phyloP scores from a whole-genome alignment of 2,113 vertebrate genomes.

The Callopanchax toddi region DNA sequence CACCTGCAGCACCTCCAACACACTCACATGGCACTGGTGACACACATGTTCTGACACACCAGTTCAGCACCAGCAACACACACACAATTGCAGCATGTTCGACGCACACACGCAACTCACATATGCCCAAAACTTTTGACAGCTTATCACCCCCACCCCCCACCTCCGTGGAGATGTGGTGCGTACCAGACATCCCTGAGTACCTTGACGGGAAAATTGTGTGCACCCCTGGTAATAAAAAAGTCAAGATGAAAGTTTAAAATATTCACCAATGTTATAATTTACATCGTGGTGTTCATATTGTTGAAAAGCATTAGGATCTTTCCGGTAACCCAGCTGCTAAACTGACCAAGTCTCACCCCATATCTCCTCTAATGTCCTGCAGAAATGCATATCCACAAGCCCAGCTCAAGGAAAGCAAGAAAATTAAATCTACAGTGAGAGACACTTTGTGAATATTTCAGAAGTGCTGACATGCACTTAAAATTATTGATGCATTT shows the following conservation, averaged over 20 bases:
- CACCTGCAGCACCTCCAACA: too few species aligned
- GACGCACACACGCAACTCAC: too few species aligned
- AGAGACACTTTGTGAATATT: conserved; percentile 55
- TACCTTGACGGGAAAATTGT: too few species aligned
- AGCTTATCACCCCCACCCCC: too few species aligned
- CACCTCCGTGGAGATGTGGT: too few species aligned
- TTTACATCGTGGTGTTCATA: conserved; percentile 52
- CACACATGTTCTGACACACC: too few species aligned
- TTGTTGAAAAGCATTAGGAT: conserved; percentile 53
- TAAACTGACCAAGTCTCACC: conserved; percentile 22
- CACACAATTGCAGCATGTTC: too few species aligned
- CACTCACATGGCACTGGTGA: too few species aligned
- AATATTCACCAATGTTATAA: conserved; percentile 59
- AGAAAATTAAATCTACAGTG: conserved; percentile 58
- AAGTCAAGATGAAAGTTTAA: conserved; percentile 10
- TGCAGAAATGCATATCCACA: conserved; percentile 41
- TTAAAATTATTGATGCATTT: conserved; percentile 52
- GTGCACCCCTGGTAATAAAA: too few species aligned
- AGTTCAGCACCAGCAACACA: too few species aligned
- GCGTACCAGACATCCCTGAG: too few species aligned
- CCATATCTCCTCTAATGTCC: conserved; percentile 58
- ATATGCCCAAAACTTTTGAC: too few species aligned
- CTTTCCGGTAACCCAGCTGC: conserved; percentile 39
- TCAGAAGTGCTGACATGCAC: conserved; percentile 52
- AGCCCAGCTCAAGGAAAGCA: conserved; percentile 33